These are phyloP conservation scores for Drosophila ustulata DNA, from an alignment of 2,888 invertebrate genomes.

Conservation along the genomic window DNA sequence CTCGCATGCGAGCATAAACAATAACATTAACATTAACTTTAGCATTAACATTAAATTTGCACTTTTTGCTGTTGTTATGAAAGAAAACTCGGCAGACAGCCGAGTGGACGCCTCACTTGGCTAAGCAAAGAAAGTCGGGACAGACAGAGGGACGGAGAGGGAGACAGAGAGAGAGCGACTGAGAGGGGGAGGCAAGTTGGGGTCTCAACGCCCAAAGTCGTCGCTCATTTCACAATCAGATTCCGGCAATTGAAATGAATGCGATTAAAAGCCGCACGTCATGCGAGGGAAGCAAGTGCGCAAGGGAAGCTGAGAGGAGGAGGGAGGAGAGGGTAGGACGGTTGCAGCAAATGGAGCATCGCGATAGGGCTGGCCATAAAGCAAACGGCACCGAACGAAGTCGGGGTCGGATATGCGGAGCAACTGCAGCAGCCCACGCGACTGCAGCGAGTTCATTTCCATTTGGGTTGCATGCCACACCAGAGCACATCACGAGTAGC, in stretches of 20 bases:
- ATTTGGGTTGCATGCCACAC: constrained; percentile 72
- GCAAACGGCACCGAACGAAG: constrained; percentile 8
- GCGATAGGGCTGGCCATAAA: constrained; percentile 57
- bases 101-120: constrained; percentile 22
- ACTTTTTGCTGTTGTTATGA: constrained; percentile 45
- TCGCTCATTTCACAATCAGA: constrained; percentile 76
- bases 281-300: constrained; percentile 48
- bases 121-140: constrained; percentile 57
- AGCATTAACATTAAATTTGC: constrained; percentile 57
- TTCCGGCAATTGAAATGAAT: constrained; percentile 81
- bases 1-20: constrained; percentile 26
- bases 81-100: constrained; percentile 47
- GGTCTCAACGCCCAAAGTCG: constrained; percentile 62
- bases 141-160: background rate
- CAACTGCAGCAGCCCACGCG: constrained; percentile 62
- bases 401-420: constrained; percentile 20
- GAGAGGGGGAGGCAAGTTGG: background rate
- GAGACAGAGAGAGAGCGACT: background rate
- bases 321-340: background rate
- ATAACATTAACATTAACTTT: constrained; percentile 32
- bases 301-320: constrained; percentile 16
- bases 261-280: constrained; percentile 80
- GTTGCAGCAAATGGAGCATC: constrained; percentile 71
- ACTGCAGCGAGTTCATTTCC: constrained; percentile 72
- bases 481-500: constrained; percentile 19